Conservation (phyloP, 2,888 invertebrate genomes). For the Drosophila borborema region DNA sequence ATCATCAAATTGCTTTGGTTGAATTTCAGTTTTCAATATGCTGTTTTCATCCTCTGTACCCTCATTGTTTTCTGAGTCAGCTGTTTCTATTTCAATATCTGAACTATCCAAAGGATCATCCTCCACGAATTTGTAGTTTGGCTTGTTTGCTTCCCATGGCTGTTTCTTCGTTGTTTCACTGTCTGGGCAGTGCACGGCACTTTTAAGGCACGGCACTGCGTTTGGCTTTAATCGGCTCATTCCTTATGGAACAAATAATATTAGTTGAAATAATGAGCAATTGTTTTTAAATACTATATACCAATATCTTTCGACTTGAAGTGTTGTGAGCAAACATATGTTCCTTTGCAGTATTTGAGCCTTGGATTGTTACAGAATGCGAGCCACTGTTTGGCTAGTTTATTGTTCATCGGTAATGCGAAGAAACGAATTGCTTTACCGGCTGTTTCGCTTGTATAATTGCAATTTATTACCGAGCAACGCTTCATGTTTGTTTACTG, state of each 20-base stretch:
- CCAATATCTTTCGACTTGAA: conserved; percentile 22
- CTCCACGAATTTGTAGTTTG: neutral
- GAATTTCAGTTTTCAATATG: neutral
- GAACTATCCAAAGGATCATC: neutral
- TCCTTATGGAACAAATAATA: conserved; percentile 6
- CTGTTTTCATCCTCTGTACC: too few species aligned
- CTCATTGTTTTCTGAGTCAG: neutral
- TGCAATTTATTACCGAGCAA: conserved; percentile 25
- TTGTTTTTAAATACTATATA: neutral
- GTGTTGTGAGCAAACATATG: conserved; percentile 28
- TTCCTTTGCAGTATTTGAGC: neutral
- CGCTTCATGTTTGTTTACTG: conserved; percentile 25
- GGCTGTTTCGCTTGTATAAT: neutral
- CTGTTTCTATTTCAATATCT: neutral
- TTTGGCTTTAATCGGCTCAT: conserved; percentile 3
- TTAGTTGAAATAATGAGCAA: neutral
- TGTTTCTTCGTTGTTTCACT: neutral
- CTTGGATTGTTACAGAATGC: conserved; percentile 25
- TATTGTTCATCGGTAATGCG: conserved; percentile 23
- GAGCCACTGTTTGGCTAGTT: conserved; percentile 30
- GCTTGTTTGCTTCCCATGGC: neutral
- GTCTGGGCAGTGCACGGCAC: too few species aligned
- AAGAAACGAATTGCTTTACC: conserved; percentile 18
- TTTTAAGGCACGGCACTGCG: conserved; percentile 18
- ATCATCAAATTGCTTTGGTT: too few species aligned